Evolutionary conservation across 2,888 invertebrate genomes (phyloP).

Genomic region (Coelinius sp.): DNA sequence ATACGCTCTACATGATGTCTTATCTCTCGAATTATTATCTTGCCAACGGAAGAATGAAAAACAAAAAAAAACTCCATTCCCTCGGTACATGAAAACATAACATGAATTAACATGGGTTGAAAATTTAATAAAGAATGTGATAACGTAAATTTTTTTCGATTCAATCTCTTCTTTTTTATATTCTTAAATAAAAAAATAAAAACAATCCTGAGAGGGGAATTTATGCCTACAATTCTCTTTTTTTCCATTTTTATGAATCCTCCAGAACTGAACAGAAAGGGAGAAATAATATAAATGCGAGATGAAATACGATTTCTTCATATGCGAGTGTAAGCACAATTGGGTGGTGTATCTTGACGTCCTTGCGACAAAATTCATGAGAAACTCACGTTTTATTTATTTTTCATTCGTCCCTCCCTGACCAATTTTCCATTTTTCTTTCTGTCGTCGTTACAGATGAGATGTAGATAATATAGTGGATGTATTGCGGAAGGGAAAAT

Average conservation of each 20-base stretch:
- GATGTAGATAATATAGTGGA: background rate
- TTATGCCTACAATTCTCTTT: background rate
- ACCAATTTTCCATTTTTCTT: background rate
- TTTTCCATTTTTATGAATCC: background rate
- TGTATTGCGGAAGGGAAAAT: background rate
- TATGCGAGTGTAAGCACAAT: background rate
- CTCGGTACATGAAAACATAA: too few relatives aligned
- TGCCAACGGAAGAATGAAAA: too few relatives aligned
- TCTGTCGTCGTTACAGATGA: background rate
- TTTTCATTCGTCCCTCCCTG: background rate
- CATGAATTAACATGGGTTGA: too few relatives aligned
- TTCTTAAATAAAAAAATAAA: background rate
- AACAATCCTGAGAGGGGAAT: too few relatives aligned
- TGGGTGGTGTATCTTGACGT: background rate
- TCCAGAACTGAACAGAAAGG: background rate
- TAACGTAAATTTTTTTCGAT: background rate
- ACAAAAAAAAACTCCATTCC: too few relatives aligned
- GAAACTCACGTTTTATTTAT: background rate
- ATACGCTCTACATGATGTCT: too few relatives aligned
- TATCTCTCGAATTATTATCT: too few relatives aligned
- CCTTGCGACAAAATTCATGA: background rate
- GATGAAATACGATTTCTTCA: constrained; percentile 7
- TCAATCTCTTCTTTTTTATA: background rate
- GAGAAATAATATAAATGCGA: background rate
- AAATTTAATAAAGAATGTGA: too few relatives aligned